These are phyloP conservation scores for Phoeniculus purpureus DNA, from an alignment of 2,797 vertebrate species.

Conservation along the genomic window DNA sequence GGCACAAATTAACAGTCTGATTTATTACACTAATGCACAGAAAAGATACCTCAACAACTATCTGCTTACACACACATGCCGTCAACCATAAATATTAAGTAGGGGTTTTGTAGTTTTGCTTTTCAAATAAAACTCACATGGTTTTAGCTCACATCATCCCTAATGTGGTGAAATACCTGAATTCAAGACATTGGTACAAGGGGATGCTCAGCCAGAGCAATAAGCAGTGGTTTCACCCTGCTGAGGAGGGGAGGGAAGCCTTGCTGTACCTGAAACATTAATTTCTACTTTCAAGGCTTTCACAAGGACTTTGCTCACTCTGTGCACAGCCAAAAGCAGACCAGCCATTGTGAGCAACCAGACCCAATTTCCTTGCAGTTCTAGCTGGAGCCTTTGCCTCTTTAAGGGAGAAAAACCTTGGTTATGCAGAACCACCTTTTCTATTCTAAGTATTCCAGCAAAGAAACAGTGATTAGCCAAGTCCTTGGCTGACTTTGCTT, in stretches of 20 bases:
- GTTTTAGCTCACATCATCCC: neutral
- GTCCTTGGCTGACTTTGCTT: neutral
- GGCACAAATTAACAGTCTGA: slow-evolving; percentile 26
- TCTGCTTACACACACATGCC: slow-evolving; percentile 33
- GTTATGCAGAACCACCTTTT: neutral
- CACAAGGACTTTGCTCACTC: neutral
- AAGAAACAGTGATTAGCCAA: neutral
- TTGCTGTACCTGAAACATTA: neutral
- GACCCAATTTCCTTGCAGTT: neutral
- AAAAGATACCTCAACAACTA: slow-evolving; percentile 52
- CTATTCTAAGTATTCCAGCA: neutral
- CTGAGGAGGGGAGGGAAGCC: neutral
- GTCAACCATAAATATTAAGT: slow-evolving; percentile 5
- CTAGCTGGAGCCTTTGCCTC: neutral
- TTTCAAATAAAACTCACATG: neutral
- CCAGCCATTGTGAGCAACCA: neutral
- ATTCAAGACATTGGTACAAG: neutral
- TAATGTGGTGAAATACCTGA: neutral
- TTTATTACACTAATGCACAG: slow-evolving; percentile 19
- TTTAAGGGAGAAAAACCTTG: neutral
- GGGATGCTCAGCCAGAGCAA: neutral
- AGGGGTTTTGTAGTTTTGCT: neutral
- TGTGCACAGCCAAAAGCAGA: neutral
- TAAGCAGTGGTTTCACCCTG: neutral
- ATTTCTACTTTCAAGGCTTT: neutral